Evolutionary conservation across 2,113 vertebrate genomes (phyloP).

Genomic region (Myxocyprinus asiaticus): DNA sequence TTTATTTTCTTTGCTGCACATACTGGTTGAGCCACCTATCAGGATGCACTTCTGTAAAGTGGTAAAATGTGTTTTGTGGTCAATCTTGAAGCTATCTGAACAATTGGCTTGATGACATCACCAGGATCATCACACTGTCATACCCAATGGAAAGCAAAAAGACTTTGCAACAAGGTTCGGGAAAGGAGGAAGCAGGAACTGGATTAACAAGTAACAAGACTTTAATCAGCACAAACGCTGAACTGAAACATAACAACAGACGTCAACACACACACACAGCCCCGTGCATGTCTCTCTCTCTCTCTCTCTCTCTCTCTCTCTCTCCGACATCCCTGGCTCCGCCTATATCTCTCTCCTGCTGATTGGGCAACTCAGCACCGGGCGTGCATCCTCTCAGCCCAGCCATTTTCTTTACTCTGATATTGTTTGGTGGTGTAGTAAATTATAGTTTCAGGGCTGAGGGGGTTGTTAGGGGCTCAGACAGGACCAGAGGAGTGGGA

Average conservation of each 20-base stretch:
- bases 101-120: slow-evolving; percentile 56
- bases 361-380: no score
- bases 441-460: slow-evolving; percentile 21
- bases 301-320: no score
- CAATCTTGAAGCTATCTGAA: slow-evolving; percentile 20
- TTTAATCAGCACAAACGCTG: no score
- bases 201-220: no score
- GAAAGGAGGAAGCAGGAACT: no score
- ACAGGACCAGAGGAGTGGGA: slow-evolving; percentile 46
- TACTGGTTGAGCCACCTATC: slow-evolving; percentile 36
- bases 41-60: slow-evolving; percentile 52
- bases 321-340: no score
- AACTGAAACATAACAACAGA: no score
- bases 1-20: slow-evolving; percentile 48
- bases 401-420: slow-evolving; percentile 15
- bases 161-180: no score
- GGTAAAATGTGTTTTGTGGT: slow-evolving; percentile 51
- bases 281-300: no score
- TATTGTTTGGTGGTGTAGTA: slow-evolving; percentile 43
- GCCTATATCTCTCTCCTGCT: no score
- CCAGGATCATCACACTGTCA: slow-evolving; percentile 27
- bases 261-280: no score
- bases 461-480: slow-evolving; percentile 22
- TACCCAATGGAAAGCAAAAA: not conserved
- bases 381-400: not conserved